Conservation (phyloP, 2,113 vertebrate genomes). For the Nerophis ophidion region DNA sequence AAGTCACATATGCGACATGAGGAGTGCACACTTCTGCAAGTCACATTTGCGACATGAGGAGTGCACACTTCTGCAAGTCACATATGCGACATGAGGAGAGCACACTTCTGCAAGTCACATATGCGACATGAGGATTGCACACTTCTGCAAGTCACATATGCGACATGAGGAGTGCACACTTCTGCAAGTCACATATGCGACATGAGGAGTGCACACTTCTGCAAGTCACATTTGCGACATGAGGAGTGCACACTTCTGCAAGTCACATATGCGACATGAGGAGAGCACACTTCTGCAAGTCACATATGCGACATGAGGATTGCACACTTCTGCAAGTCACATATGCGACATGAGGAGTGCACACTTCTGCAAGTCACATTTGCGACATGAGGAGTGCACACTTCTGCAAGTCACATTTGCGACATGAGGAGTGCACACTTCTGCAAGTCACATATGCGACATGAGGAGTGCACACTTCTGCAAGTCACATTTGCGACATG, state of each 20-base stretch:
- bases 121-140: background rate
- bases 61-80: slow-evolving; percentile 60
- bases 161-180: slow-evolving; percentile 17
- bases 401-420: slow-evolving; percentile 57
- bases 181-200: slow-evolving; percentile 54
- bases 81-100: background rate
- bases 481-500: slow-evolving; percentile 14
- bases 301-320: slow-evolving; percentile 1
- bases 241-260: slow-evolving; percentile 57
- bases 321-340: slow-evolving; percentile 60
- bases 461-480: slow-evolving; percentile 56
- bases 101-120: slow-evolving; percentile 60
- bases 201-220: slow-evolving; percentile 55
- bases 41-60: slow-evolving; percentile 5
- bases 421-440: slow-evolving; percentile 26
- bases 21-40: slow-evolving; percentile 58
- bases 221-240: slow-evolving; percentile 18
- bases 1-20: slow-evolving; percentile 15
- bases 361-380: slow-evolving; percentile 60
- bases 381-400: background rate
- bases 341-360: background rate
- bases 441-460: slow-evolving; percentile 50
- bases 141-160: slow-evolving; percentile 58
- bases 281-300: slow-evolving; percentile 59
- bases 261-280: slow-evolving; percentile 11